Conservation (phyloP, 2,113 vertebrate genomes). For the Chaenocephalus aceratus region DNA sequence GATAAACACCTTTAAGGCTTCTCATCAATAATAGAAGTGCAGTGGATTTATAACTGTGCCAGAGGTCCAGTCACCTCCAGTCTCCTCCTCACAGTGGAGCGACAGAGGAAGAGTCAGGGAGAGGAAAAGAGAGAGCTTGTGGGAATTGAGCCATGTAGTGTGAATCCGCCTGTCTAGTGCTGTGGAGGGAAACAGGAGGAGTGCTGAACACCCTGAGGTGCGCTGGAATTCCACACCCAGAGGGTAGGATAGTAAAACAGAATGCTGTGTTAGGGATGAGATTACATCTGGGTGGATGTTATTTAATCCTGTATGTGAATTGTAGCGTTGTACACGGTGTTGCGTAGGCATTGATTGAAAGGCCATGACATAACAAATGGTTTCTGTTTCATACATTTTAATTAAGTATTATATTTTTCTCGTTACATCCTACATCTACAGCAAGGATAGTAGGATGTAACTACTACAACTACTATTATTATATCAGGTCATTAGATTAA, state of each 20-base stretch:
- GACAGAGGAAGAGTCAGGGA: constrained; percentile 30
- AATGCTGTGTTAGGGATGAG: constrained; percentile 10
- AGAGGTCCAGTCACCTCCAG: constrained; percentile 63
- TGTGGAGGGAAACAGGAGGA: constrained; percentile 56
- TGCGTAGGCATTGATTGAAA: neutral
- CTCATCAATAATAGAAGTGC: constrained; percentile 72
- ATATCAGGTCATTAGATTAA: too few relatives aligned
- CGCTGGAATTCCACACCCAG: constrained; percentile 59
- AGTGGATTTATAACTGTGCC: constrained; percentile 63
- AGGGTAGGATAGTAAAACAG: constrained; percentile 23
- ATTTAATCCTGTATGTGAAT: constrained; percentile 14
- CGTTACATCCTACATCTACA: too few relatives aligned
- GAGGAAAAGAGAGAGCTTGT: constrained; percentile 40
- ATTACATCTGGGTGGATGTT: constrained; percentile 36
- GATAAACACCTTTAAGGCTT: constrained; percentile 73
- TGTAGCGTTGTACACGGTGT: neutral
- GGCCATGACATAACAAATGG: neutral
- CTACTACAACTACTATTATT: neutral
- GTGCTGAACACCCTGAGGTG: constrained; percentile 58
- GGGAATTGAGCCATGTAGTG: constrained; percentile 59
- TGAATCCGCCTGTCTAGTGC: constrained; percentile 47
- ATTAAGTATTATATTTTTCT: neutral
- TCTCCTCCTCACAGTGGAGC: constrained; percentile 55
- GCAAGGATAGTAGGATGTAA: neutral
- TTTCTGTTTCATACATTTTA: neutral